Evolutionary conservation across 2,888 invertebrate species (phyloP).

Genomic region (Caenorhabditis imperialis): DNA sequence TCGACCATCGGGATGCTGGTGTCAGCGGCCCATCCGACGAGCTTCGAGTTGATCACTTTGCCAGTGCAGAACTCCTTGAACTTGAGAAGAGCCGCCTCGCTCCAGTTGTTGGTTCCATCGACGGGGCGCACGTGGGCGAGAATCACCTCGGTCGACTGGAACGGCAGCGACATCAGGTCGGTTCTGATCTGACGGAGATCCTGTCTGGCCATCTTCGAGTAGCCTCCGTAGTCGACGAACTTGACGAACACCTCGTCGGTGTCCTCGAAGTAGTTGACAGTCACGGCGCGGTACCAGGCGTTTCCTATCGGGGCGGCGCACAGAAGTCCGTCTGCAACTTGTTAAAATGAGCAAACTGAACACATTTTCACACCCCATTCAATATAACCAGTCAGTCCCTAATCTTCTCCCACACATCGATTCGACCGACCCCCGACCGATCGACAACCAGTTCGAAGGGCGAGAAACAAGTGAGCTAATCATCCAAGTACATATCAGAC

Average conservation of each 20-base stretch:
- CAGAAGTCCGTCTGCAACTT: conserved; percentile 86
- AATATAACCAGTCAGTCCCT: too few relatives aligned
- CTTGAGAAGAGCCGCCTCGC: conserved; percentile 66
- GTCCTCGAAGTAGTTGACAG: conserved; percentile 83
- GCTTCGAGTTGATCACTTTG: conserved; percentile 70
- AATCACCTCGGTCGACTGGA: conserved; percentile 96
- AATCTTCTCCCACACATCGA: neutral
- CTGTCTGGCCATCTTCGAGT: conserved; percentile 85
- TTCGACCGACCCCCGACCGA: neutral
- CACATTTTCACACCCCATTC: too few relatives aligned
- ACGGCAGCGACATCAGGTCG: conserved; percentile 93
- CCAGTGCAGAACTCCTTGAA: conserved; percentile 67
- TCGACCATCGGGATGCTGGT: conserved; percentile 76
- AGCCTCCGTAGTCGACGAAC: conserved; percentile 96
- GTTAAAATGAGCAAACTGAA: too few relatives aligned
- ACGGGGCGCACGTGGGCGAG: conserved; percentile 90
- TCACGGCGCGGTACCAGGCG: conserved; percentile 92
- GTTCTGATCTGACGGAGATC: conserved; percentile 91
- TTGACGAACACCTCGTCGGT: conserved; percentile 86
- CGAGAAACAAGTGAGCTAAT: conserved; percentile 35
- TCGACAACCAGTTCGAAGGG: conserved; percentile 26
- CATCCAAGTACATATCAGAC: conserved; percentile 33
- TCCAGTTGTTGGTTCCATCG: conserved; percentile 80
- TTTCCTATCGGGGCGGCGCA: conserved; percentile 89
- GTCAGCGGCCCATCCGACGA: conserved; percentile 71